Evolutionary conservation across 1,140 invertebrate genomes (phyloP).

Genomic region (Drosophila pseudoobscura): DNA sequence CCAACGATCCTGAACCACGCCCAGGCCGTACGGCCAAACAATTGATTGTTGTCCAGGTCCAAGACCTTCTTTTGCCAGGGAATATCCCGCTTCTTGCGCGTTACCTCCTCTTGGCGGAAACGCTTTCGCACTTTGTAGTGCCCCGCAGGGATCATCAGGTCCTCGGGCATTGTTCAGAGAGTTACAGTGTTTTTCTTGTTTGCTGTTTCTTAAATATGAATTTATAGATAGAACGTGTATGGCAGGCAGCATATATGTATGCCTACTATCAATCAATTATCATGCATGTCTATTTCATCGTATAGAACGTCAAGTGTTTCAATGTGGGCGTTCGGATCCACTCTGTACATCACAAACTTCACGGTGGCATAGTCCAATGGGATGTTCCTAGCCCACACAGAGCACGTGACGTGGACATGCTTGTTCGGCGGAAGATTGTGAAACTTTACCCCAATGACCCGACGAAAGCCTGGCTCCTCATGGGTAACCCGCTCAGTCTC

Average conservation of each 20-base stretch:
- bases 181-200: too few species aligned
- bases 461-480: constrained; percentile 23
- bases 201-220: too few species aligned
- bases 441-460: constrained; percentile 43
- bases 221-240: too few species aligned
- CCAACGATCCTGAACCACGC: constrained; percentile 43
- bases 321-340: background rate
- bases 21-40: constrained; percentile 40
- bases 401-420: constrained; percentile 20
- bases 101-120: constrained; percentile 35
- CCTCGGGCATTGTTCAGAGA: constrained; percentile 27
- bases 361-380: constrained; percentile 25
- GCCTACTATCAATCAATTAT: too few species aligned
- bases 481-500: background rate
- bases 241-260: too few species aligned
- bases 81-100: constrained; percentile 35
- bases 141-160: constrained; percentile 34
- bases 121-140: constrained; percentile 43
- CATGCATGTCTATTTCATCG: too few species aligned
- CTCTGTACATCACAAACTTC: constrained; percentile 9
- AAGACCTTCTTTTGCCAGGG: constrained; percentile 55
- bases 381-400: constrained; percentile 60
- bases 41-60: constrained; percentile 37
- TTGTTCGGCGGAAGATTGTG: constrained; percentile 23
- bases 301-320: background rate